Evolutionary conservation across 2,888 invertebrate species (phyloP).

Genomic region (Ormyrus nitidulus): DNA sequence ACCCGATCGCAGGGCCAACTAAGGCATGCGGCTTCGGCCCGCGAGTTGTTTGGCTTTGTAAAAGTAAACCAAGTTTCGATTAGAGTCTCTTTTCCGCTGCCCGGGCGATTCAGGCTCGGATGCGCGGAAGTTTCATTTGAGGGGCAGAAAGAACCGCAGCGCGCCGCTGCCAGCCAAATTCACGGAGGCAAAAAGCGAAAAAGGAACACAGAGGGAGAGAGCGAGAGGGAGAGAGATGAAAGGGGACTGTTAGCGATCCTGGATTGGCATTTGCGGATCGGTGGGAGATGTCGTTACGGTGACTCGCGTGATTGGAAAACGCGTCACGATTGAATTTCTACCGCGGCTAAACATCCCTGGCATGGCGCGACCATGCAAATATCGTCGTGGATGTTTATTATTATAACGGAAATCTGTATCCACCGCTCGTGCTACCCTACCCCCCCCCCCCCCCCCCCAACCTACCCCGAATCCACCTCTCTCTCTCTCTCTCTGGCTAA

Average conservation of each 20-base stretch:
- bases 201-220: slow-evolving; percentile 18
- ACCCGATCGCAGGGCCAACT: slow-evolving; percentile 13
- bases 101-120: slow-evolving; percentile 40
- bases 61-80: slow-evolving; percentile 61
- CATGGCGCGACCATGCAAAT: slow-evolving; percentile 46
- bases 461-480: not conserved
- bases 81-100: slow-evolving; percentile 50
- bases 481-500: not conserved
- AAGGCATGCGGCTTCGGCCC: slow-evolving; percentile 9
- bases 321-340: slow-evolving; percentile 58
- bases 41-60: slow-evolving; percentile 52
- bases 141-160: slow-evolving; percentile 44
- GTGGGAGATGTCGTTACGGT: slow-evolving; percentile 53
- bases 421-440: not conserved
- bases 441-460: not conserved
- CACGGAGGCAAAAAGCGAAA: slow-evolving; percentile 33
- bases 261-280: slow-evolving; percentile 51
- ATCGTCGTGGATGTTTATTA: slow-evolving; percentile 53
- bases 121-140: slow-evolving; percentile 53
- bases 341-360: slow-evolving; percentile 50
- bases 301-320: slow-evolving; percentile 55
- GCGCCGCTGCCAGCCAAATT: slow-evolving; percentile 14
- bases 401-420: slow-evolving; percentile 54
- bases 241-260: slow-evolving; percentile 34
- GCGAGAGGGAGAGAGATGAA: slow-evolving; percentile 37